These are phyloP conservation scores for Leucoraja erinaceus DNA, from an alignment of 2,113 vertebrate genomes.

Conservation along the genomic window DNA sequence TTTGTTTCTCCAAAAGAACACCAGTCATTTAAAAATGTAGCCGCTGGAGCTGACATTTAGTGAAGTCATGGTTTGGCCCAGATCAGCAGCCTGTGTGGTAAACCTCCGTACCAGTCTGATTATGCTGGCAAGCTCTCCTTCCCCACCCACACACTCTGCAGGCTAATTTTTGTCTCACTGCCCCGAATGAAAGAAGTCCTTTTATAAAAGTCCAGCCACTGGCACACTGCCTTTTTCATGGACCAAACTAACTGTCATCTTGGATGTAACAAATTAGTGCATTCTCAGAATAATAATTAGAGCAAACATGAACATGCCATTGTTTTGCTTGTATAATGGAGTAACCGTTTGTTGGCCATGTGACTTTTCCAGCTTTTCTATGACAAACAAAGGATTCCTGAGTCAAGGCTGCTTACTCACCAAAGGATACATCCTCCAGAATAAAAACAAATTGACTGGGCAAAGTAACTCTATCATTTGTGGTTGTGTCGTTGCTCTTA, in stretches of 20 bases:
- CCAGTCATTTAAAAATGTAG: constrained; percentile 61
- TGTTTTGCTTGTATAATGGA: constrained; percentile 81
- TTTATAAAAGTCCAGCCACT: constrained; percentile 62
- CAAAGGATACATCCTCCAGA: constrained; percentile 35
- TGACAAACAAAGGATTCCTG: constrained; percentile 31
- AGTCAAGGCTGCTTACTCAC: constrained; percentile 33
- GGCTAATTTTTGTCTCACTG: constrained; percentile 73
- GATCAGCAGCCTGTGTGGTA: constrained; percentile 52
- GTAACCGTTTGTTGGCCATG: constrained; percentile 70
- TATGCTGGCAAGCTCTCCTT: constrained; percentile 59
- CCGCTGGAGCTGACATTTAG: constrained; percentile 59
- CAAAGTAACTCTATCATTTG: constrained; percentile 21
- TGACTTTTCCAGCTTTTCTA: constrained; percentile 64
- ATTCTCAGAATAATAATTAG: constrained; percentile 99
- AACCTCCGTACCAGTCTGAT: constrained; percentile 56
- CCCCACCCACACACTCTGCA: constrained; percentile 56
- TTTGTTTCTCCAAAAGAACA: constrained; percentile 57
- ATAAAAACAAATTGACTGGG: constrained; percentile 19
- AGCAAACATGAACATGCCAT: constrained; percentile 85
- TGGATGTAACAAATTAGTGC: constrained; percentile 98
- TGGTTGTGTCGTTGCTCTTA: neutral
- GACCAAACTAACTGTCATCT: constrained; percentile 83
- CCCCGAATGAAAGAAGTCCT: constrained; percentile 70
- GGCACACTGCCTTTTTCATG: constrained; percentile 75
- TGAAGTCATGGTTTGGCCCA: constrained; percentile 58